Percentiles rank a stretch among this genome's conserved stretches.
phyloP scores from a whole-genome alignment of 1,140 invertebrate genomes.

The Anastatus disparis region DNA sequence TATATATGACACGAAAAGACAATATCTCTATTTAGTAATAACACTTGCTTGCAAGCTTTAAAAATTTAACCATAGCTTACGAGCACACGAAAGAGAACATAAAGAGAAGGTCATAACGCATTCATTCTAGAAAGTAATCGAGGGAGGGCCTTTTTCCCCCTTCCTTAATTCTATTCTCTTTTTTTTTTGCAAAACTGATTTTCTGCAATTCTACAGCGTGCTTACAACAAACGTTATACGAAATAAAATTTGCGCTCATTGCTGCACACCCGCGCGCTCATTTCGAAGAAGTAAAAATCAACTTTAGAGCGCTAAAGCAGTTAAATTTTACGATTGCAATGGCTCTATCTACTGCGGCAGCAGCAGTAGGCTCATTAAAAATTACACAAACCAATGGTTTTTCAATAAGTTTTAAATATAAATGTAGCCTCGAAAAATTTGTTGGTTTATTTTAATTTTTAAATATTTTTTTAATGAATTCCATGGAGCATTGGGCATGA shows the following conservation, averaged over 20 bases:
- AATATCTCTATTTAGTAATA: slow-evolving; percentile 30
- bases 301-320: not conserved
- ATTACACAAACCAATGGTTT: slow-evolving; percentile 35
- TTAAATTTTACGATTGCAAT: slow-evolving; percentile 29
- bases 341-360: too few relatives aligned
- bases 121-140: slow-evolving; percentile 39
- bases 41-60: not conserved
- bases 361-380: slow-evolving; percentile 21
- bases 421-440: too few relatives aligned
- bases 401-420: too few relatives aligned
- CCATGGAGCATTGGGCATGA: not conserved
- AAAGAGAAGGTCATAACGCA: slow-evolving; percentile 30
- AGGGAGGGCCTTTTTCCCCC: too few relatives aligned
- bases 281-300: slow-evolving; percentile 15
- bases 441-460: too few relatives aligned
- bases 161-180: too few relatives aligned
- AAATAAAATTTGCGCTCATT: slow-evolving; percentile 33
- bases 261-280: slow-evolving; percentile 5
- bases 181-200: slow-evolving; percentile 26
- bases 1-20: not conserved
- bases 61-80: too few relatives aligned
- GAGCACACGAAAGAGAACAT: too few relatives aligned
- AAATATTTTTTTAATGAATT: not conserved
- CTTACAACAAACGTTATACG: slow-evolving; percentile 34
- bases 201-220: slow-evolving; percentile 26